A percentile compares a stretch with the other conserved stretches of the same genome.
Evolutionary conservation across 2,797 vertebrate genomes (phyloP).

Genomic region (Spheniscus humboldti): DNA sequence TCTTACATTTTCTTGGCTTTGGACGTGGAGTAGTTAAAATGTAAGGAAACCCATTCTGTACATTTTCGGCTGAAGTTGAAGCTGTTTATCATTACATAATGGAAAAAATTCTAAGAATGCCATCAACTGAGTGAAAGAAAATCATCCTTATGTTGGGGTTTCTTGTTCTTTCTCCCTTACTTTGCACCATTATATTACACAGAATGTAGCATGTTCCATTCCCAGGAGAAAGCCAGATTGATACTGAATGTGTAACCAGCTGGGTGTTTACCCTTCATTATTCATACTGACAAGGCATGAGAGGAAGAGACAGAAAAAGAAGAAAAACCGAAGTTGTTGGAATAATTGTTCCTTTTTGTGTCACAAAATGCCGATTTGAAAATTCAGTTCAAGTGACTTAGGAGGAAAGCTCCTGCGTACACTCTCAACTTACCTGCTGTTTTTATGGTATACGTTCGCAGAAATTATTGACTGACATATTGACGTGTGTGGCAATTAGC

Average conservation of each 20-base stretch:
- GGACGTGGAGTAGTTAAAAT: not conserved
- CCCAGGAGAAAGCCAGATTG: conserved; percentile 4
- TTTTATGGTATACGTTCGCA: not conserved
- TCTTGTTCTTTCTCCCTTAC: not conserved
- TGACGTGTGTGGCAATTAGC: not conserved
- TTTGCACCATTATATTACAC: not conserved
- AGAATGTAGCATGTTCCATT: not conserved
- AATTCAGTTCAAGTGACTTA: not conserved
- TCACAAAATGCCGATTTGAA: not conserved
- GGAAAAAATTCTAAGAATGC: not conserved
- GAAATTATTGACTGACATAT: not conserved
- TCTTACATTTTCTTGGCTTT: not conserved
- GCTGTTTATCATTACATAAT: not conserved
- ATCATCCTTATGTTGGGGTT: not conserved
- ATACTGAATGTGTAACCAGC: conserved; percentile 19
- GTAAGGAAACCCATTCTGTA: not conserved
- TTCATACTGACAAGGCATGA: conserved; percentile 8
- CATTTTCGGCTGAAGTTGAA: not conserved
- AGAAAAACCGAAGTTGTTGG: not conserved
- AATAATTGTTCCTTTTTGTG: not conserved
- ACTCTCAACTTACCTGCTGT: not conserved
- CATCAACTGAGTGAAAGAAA: not conserved
- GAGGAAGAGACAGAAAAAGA: not conserved
- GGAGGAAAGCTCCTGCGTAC: not conserved
- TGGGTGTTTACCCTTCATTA: conserved; percentile 28